phyloP scores from a whole-genome alignment of 2,797 vertebrate species.

The Hippopotamyrus pictus region DNA sequence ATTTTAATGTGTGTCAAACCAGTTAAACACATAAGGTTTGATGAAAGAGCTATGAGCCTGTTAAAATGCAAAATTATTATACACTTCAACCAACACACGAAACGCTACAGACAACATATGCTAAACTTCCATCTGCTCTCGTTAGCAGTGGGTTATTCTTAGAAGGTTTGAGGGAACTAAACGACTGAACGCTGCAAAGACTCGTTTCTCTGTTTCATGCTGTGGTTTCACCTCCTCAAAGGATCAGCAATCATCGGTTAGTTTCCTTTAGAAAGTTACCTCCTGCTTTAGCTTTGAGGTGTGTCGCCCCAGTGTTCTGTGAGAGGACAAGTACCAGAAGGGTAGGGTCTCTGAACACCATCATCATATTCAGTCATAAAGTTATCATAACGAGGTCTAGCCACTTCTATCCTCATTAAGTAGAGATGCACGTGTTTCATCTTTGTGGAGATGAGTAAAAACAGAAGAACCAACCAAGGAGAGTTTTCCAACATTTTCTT shows the following conservation, averaged over 20 bases:
- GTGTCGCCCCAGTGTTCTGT: background rate
- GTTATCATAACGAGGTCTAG: background rate
- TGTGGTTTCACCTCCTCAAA: background rate
- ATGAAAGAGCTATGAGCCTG: background rate
- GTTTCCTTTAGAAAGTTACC: background rate
- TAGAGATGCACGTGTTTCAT: background rate
- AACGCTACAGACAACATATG: background rate
- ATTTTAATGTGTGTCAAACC: background rate
- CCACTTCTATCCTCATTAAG: background rate
- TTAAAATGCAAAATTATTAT: slow-evolving; percentile 8
- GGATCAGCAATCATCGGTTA: background rate
- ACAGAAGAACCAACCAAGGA: background rate
- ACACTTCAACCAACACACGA: background rate
- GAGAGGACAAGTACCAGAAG: background rate
- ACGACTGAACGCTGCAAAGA: background rate
- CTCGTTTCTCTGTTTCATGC: background rate
- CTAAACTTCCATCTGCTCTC: slow-evolving; percentile 3
- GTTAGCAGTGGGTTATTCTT: background rate
- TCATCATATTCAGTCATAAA: background rate
- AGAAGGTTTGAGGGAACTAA: background rate
- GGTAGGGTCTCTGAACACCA: background rate
- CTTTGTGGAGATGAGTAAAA: background rate
- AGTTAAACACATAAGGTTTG: background rate
- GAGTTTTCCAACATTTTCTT: background rate
- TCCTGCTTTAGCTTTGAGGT: background rate